phyloP scores from a whole-genome alignment of 2,113 vertebrate genomes.

The Ictidomys tridecemlineatus region DNA sequence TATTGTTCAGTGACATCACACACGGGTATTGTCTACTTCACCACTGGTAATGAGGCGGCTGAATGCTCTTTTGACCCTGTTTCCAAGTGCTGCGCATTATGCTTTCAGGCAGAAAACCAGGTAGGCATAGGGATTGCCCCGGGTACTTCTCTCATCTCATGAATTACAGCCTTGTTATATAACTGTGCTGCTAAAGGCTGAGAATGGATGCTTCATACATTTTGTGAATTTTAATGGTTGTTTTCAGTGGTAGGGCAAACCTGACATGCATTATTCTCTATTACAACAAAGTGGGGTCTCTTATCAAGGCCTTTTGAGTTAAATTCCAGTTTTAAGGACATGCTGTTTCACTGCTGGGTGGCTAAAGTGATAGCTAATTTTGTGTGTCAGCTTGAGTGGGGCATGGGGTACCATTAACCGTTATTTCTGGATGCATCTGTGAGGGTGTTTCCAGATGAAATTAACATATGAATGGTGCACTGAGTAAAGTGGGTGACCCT shows the following conservation, averaged over 20 bases:
- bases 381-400: neutral
- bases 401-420: neutral
- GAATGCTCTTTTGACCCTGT: neutral
- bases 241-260: neutral
- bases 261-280: neutral
- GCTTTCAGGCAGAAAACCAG: neutral
- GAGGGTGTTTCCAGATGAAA: neutral
- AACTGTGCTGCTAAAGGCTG: neutral
- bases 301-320: neutral
- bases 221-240: neutral
- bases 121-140: neutral
- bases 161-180: neutral
- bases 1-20: neutral
- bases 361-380: neutral
- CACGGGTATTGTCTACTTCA: neutral
- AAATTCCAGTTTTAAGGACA: neutral
- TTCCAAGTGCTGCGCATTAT: neutral
- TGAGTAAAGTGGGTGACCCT: neutral
- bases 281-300: neutral
- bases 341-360: neutral
- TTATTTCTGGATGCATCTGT: neutral
- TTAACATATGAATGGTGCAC: neutral
- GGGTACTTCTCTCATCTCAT: neutral
- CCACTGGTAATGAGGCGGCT: neutral
- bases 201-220: neutral